Percentiles rank a stretch among this genome's conserved stretches.
These are phyloP conservation scores for Polymixis flavicincta DNA, from an alignment of 2,888 invertebrate species.

Conservation along the genomic window DNA sequence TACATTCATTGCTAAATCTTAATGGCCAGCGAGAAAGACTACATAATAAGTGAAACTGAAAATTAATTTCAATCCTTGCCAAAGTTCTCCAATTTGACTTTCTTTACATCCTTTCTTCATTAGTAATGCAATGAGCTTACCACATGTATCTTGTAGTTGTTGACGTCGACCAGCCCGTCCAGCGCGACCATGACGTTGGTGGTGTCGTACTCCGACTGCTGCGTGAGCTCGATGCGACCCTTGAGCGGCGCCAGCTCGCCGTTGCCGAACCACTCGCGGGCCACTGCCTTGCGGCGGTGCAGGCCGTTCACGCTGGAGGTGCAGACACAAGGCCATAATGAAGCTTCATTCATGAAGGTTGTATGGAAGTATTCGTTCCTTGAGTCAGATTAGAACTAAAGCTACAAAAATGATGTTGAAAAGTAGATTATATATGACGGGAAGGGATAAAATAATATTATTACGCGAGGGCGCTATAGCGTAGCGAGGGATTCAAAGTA, in stretches of 20 bases:
- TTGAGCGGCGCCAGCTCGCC: conserved; percentile 92
- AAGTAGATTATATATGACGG: too few relatives aligned
- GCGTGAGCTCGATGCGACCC: conserved; percentile 95
- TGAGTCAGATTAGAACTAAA: background rate
- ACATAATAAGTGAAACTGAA: background rate
- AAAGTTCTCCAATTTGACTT: background rate
- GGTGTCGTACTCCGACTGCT: conserved; percentile 96
- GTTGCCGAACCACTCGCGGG: conserved; percentile 97
- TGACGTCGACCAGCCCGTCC: conserved; percentile 92
- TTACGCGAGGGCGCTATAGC: too few relatives aligned
- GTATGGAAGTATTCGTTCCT: background rate
- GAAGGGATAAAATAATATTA: too few relatives aligned
- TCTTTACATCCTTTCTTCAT: background rate
- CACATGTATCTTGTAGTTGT: conserved; percentile 95
- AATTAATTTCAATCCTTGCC: background rate
- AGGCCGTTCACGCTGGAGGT: conserved; percentile 92
- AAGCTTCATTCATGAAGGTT: too few relatives aligned
- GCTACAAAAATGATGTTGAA: background rate
- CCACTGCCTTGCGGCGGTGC: conserved; percentile 95
- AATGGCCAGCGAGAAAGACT: background rate
- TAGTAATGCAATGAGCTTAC: conserved; percentile 85
- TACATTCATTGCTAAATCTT: too few relatives aligned
- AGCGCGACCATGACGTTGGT: conserved; percentile 95
- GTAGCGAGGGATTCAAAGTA: too few relatives aligned
- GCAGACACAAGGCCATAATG: fast-evolving